Base-by-base conservation (phyloP, 2,113 vertebrate genomes). In the Montifringilla adamsi region DNA sequence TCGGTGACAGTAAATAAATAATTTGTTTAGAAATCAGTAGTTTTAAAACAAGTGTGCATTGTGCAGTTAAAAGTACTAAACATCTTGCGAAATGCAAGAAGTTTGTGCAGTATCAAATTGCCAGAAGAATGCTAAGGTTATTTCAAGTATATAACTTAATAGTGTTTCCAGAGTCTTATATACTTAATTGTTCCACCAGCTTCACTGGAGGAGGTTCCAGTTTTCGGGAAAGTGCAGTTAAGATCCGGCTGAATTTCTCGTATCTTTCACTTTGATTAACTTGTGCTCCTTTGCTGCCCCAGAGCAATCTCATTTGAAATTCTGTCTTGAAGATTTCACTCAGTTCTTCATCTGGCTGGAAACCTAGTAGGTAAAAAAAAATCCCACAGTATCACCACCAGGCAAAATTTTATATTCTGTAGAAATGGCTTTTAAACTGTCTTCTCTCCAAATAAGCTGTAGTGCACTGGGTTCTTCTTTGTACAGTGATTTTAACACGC, bases 251-350 rank as follows among this genome's bases (percentile, higher is more conserved):
- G 97, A 99, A 99, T 92, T 99, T 99, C 95, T 98, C 98, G 0
- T 99, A 99, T 97, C 99, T 97, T 89, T 99, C 99, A 2, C 96
- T 98, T 94, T 99, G 99, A 97, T 98, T 99, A 78, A 99, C 99
- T 18, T 98, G 94, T 3, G 99, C 99, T 43, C 99, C 99, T 87
- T 99, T 99, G 95, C 99, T 99, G 84, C 99, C 99, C 99, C 99
- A 99, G 12, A 99, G 98, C 97, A 99, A 95, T 93, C 99, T 98
- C 97, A 99, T 98, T 96, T 99, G 99, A 96, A 99, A 99, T 98
- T 99, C 99, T 8, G 99, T 99, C 97, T 96, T 99, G 80, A 99
- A 98, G 94, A 99, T 98, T 97, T 99, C 99, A 69, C 98, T 97
- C 98, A 99, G 98, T 84, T 99, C 98, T 76, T 99, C 98, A 77